These are phyloP conservation scores for Clarias batrachus DNA, from an alignment of 2,113 vertebrate species.

Conservation along the genomic window DNA sequence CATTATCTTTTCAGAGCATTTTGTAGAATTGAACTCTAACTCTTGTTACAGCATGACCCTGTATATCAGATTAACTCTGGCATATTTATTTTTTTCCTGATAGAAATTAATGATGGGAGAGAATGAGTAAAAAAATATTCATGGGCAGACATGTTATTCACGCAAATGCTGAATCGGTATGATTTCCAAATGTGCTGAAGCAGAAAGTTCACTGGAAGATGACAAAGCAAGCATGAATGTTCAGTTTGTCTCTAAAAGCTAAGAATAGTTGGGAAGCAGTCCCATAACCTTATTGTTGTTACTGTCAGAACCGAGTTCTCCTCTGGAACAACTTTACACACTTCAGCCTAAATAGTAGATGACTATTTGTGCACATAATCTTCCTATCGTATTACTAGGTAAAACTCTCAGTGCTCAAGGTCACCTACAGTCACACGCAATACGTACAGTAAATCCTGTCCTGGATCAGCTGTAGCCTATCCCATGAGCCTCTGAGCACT, in stretches of 20 bases:
- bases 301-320: neutral
- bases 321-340: neutral
- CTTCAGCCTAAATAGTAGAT: neutral
- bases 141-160: slow-evolving; percentile 2
- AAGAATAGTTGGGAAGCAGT: slow-evolving; percentile 7
- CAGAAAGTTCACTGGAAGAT: neutral
- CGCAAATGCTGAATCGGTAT: neutral
- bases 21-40: neutral
- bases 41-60: neutral
- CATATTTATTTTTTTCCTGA: slow-evolving; percentile 21
- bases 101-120: slow-evolving; percentile 22
- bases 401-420: neutral
- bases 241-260: neutral
- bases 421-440: neutral
- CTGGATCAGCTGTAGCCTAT: too few species aligned
- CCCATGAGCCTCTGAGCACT: too few species aligned
- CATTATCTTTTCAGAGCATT: neutral
- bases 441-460: neutral
- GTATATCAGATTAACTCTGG: neutral
- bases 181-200: neutral
- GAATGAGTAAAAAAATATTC: slow-evolving; percentile 11
- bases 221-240: neutral
- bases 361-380: neutral
- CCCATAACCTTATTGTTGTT: neutral
- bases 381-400: neutral